Percentiles rank a stretch among this genome's conserved stretches.
Evolutionary conservation across 2,888 invertebrate genomes (phyloP).

Genomic region (Hirtodrosophila histrioides): DNA sequence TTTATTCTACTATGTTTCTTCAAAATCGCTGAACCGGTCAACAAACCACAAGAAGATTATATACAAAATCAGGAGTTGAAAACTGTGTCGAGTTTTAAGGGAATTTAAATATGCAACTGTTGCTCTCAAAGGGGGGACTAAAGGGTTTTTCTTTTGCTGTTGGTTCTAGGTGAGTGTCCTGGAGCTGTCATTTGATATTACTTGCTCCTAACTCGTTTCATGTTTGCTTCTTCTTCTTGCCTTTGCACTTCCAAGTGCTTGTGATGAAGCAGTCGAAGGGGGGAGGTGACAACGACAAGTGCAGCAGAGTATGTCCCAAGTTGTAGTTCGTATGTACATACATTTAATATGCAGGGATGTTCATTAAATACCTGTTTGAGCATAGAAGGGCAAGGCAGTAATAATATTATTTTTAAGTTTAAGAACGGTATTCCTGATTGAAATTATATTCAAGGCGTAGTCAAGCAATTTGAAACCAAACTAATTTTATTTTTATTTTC

Average conservation of each 20-base stretch:
- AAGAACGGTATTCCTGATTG: too few species aligned
- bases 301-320: constrained; percentile 25
- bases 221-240: constrained; percentile 10
- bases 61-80: constrained; percentile 23
- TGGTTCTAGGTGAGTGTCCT: constrained; percentile 1
- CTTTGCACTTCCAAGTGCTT: constrained; percentile 36
- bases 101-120: constrained; percentile 13
- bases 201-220: constrained; percentile 30
- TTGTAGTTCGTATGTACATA: constrained; percentile 10
- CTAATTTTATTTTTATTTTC: too few species aligned
- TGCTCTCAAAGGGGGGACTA: not conserved
- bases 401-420: too few species aligned
- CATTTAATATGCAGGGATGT: constrained; percentile 11
- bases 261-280: not conserved
- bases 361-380: not conserved
- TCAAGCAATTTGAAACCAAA: too few species aligned
- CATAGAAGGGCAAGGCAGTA: too few species aligned
- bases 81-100: constrained; percentile 31
- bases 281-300: constrained; percentile 31
- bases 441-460: too few species aligned
- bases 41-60: constrained; percentile 21
- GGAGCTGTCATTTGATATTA: constrained; percentile 47
- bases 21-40: constrained; percentile 44
- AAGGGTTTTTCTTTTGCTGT: too few species aligned
- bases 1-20: constrained; percentile 5